Evolutionary conservation across 2,888 invertebrate species (phyloP), one percentile per base, ranked within the genome.

Genomic region (Troides oblongomaculatus): DNA sequence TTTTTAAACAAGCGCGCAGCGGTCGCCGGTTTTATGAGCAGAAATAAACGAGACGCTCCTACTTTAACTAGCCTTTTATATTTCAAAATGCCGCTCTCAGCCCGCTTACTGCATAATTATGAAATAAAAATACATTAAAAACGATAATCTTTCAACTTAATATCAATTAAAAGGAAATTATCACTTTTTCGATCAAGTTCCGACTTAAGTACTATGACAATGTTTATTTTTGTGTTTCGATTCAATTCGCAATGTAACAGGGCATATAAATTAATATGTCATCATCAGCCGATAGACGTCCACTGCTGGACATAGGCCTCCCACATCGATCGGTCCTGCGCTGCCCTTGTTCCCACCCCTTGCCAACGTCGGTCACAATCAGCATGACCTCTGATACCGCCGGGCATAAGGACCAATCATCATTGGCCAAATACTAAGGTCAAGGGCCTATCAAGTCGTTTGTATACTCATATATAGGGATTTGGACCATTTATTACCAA

Each of bases 31-130:
- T 66, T 66, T 67, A 67, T 67, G 57, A 53, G 23, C 67, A 56
- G 57, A 67, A 67, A 67, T 67, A 67, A 67, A 67, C 56, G 62
- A 56, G 46, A 53, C 62, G 62, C 62, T 67, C 57, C 67, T 56
- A 43, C 50, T 23, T 57, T 21, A 67, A 62, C 66, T 61, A 61
- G 56, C 39, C 18, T 67, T 67, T 62, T 57, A 62, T 67, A 57
- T 62, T 53, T 62, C 43, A 25, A 67, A 46, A 53, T 12, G 46
- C 62, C 23, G 46, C 23, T 25, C 43, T 4, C 23, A 10, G 30
- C 18, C 62, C 17, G 18, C 36, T 46, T 62, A 66, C 43, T 4
- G 57, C 18, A 59, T 46, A 50, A 46, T 25, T 56, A 67, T 56
- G 18, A 62, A 62, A 67, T 43, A 62, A 43, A 57, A 56, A 50